Conservation (phyloP, 2,888 invertebrate genomes). For the Aquatica leii region DNA sequence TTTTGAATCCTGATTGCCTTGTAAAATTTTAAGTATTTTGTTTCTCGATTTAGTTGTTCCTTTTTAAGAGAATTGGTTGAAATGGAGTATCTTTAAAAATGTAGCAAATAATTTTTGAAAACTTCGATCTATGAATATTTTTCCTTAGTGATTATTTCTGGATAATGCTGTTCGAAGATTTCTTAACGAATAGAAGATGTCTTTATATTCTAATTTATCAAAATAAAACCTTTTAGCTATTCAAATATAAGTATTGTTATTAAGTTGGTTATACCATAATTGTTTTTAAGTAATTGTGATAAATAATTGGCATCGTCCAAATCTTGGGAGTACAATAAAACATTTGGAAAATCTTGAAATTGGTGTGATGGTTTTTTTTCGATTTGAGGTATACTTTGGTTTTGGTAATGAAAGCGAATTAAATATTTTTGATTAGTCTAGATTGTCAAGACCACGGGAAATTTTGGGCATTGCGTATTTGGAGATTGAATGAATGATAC, state of each 20-base stretch:
- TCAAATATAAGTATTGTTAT: neutral
- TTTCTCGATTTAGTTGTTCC: neutral
- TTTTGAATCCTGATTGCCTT: neutral
- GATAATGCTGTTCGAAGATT: conserved; percentile 8
- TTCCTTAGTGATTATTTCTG: conserved; percentile 7
- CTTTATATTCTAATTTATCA: conserved; percentile 19
- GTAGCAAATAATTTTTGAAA: conserved; percentile 8
- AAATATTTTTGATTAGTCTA: neutral
- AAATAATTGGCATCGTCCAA: neutral
- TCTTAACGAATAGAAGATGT: conserved; percentile 10
- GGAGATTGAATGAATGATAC: neutral
- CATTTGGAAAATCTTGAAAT: neutral
- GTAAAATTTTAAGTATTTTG: neutral
- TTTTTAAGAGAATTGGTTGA: neutral
- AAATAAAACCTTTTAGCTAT: conserved; percentile 12
- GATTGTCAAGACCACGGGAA: neutral
- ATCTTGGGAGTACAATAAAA: conserved; percentile 8
- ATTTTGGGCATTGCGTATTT: neutral
- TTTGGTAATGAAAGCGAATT: conserved; percentile 5
- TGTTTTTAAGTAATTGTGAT: neutral
- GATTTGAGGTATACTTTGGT: neutral
- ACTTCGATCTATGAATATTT: neutral
- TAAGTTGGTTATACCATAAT: neutral
- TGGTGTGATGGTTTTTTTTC: neutral
- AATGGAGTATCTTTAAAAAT: conserved; percentile 10